Percentiles rank a stretch among this genome's conserved stretches.
Evolutionary conservation across 2,113 vertebrate species (phyloP).

Genomic region (Tauraco erythrolophus): DNA sequence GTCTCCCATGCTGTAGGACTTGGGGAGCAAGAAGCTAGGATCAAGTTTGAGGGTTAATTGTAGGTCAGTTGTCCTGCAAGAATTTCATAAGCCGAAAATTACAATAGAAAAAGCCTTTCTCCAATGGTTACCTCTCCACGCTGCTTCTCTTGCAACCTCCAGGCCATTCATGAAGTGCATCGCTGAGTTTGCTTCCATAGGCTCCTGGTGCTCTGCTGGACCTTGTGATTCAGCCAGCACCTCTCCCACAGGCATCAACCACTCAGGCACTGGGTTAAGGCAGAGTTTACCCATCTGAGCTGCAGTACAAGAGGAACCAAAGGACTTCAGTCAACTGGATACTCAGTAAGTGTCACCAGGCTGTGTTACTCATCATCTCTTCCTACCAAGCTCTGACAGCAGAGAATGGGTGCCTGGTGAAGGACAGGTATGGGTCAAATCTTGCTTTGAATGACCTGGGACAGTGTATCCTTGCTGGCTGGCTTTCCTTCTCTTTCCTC

Average conservation of each 20-base stretch:
- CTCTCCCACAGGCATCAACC: background rate
- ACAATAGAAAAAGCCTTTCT: background rate
- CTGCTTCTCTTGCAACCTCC: background rate
- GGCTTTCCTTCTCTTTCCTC: background rate
- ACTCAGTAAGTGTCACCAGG: background rate
- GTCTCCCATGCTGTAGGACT: accelerated
- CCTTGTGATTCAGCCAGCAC: background rate
- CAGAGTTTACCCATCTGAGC: background rate
- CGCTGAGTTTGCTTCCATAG: background rate
- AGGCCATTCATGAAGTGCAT: background rate
- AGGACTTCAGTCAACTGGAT: background rate
- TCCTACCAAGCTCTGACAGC: background rate
- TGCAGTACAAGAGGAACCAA: background rate
- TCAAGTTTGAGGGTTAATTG: background rate
- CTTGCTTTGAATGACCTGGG: background rate
- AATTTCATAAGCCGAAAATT: background rate
- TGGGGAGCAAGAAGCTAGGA: background rate
- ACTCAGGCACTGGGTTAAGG: background rate
- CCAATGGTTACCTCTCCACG: background rate
- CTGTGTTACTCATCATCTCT: background rate
- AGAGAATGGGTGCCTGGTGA: background rate
- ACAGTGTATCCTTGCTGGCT: background rate
- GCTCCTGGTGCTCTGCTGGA: background rate
- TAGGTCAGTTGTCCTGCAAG: background rate
- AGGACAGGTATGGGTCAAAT: background rate